Evolutionary conservation across 2,888 invertebrate species (phyloP).

Genomic region (Amiota minor): DNA sequence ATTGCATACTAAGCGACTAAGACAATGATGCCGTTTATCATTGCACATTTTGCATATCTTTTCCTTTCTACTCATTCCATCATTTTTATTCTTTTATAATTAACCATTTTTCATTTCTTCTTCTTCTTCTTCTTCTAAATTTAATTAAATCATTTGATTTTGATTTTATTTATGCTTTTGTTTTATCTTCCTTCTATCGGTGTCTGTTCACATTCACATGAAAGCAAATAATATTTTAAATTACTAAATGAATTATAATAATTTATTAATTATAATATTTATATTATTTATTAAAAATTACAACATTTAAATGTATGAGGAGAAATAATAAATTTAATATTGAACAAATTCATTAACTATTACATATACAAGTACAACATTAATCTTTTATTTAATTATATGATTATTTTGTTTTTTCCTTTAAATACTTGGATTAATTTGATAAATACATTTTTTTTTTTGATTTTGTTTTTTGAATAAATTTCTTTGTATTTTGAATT

Average conservation of each 20-base stretch:
- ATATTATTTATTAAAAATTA: slow-evolving; percentile 34
- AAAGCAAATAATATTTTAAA: slow-evolving; percentile 23
- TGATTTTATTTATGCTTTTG: slow-evolving; percentile 31
- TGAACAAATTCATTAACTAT: slow-evolving; percentile 63
- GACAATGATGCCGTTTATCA: slow-evolving; percentile 53
- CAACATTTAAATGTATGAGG: slow-evolving; percentile 63
- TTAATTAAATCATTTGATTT: background rate
- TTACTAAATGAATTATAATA: slow-evolving; percentile 31
- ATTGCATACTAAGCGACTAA: slow-evolving; percentile 65
- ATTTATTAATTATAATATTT: slow-evolving; percentile 21
- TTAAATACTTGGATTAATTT: background rate
- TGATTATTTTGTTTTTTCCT: too few species aligned
- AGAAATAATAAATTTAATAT: slow-evolving; percentile 45
- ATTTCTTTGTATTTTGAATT: background rate
- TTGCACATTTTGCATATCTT: slow-evolving; percentile 5
- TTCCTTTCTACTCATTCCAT: slow-evolving; percentile 12
- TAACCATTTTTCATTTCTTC: background rate
- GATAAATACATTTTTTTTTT: background rate
- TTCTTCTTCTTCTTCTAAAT: too few species aligned
- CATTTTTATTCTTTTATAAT: slow-evolving; percentile 5
- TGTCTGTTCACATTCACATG: background rate
- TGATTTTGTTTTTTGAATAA: slow-evolving; percentile 11
- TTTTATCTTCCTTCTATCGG: slow-evolving; percentile 18
- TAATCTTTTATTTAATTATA: background rate
- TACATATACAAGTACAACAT: background rate